Evolutionary conservation across 1,140 invertebrate genomes (phyloP).

Genomic region (Ostrea edulis): DNA sequence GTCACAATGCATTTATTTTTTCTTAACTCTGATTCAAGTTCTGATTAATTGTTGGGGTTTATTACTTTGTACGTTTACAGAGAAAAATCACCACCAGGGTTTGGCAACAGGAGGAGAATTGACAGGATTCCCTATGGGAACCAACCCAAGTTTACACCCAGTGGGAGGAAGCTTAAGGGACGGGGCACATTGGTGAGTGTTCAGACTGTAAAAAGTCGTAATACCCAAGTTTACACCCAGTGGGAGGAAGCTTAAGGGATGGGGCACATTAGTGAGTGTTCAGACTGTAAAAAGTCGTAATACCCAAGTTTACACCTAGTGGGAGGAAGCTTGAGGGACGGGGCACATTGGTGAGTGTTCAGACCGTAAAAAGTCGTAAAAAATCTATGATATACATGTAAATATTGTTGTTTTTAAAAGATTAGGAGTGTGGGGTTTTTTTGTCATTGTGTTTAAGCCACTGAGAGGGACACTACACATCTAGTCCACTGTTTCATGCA

Average conservation of each 20-base stretch:
- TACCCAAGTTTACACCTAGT: conserved; percentile 63
- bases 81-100: conserved; percentile 59
- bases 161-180: conserved; percentile 69
- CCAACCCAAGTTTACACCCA: conserved; percentile 61
- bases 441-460: too few relatives aligned
- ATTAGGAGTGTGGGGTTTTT: too few relatives aligned
- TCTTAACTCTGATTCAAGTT: too few relatives aligned
- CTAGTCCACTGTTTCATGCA: too few relatives aligned
- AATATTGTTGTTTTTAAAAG: too few relatives aligned
- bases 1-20: too few relatives aligned
- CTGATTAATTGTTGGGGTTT: not conserved
- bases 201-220: not conserved
- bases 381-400: too few relatives aligned
- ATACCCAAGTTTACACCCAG: conserved; percentile 64
- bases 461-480: too few relatives aligned
- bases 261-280: conserved; percentile 68
- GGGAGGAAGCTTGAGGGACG: conserved; percentile 70
- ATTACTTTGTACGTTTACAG: conserved; percentile 6
- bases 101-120: conserved; percentile 55
- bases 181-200: conserved; percentile 68
- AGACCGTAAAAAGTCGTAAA: not conserved
- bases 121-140: conserved; percentile 59
- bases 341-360: conserved; percentile 66
- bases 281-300: not conserved
- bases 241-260: conserved; percentile 69